A percentile compares a stretch with the other conserved stretches of the same genome.
phyloP scores from a whole-genome alignment of 2,797 vertebrate genomes.

The Urosaurus nigricauda region DNA sequence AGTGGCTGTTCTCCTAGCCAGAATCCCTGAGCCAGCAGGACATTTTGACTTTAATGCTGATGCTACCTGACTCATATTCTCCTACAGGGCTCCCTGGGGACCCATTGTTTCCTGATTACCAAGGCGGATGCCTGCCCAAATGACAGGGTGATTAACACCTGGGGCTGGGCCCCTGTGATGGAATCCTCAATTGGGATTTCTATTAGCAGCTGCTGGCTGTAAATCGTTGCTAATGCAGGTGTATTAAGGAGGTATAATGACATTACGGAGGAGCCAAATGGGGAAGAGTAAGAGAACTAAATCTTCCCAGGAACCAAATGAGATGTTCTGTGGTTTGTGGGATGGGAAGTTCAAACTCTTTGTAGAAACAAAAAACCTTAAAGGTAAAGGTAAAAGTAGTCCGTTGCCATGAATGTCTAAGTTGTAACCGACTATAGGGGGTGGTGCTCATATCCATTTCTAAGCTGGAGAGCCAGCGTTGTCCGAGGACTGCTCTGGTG shows the following conservation, averaged over 20 bases:
- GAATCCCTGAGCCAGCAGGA: slow-evolving; percentile 41
- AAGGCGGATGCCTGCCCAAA: slow-evolving; percentile 24
- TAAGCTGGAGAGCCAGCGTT: too few relatives aligned
- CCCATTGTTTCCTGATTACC: slow-evolving; percentile 25
- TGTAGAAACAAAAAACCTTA: background rate
- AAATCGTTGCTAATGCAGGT: slow-evolving; percentile 31
- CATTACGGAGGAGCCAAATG: slow-evolving; percentile 7
- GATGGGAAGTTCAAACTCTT: background rate
- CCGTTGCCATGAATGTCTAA: too few relatives aligned
- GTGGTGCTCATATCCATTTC: too few relatives aligned
- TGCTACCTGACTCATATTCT: slow-evolving; percentile 24
- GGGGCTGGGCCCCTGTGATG: background rate
- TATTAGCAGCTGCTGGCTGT: slow-evolving; percentile 36
- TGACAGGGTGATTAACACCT: slow-evolving; percentile 27
- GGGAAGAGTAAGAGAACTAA: background rate
- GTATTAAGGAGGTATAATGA: slow-evolving; percentile 28
- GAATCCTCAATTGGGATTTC: slow-evolving; percentile 32
- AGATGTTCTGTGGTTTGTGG: background rate
- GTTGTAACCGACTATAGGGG: too few relatives aligned
- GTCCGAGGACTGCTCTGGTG: too few relatives aligned
- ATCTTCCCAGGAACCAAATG: background rate
- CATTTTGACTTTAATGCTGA: slow-evolving; percentile 32
- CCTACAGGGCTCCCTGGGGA: background rate
- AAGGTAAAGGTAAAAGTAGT: too few relatives aligned
- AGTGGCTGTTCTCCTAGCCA: background rate